Base-by-base conservation (phyloP, 1,140 invertebrate species). In the Bombus affinis region DNA sequence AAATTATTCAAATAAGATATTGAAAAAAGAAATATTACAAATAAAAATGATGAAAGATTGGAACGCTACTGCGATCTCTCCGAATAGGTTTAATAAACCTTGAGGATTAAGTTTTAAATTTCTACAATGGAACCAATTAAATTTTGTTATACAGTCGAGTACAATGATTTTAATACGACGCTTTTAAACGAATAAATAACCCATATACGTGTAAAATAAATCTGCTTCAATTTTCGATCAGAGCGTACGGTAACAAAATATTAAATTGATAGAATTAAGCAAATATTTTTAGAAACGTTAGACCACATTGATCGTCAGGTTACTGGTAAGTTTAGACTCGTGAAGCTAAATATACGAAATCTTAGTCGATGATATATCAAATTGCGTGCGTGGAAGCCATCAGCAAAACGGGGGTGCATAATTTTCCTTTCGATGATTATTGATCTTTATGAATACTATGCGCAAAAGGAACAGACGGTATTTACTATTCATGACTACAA, bases 341-440 rank as follows among this genome's bases (percentile, higher is more conserved):
- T 22, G 37, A 32, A 70, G 65, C 62, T 44, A 66, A 15, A 42
- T 13, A 9, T 80, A 80, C 65, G 78, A 80, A 80, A 80, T 44
- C 53, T 18, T 70, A 80, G 25, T 47, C 65, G 65, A 70, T 53
- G 32, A 37, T 39, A n/a, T 53, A 80, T 80, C 44, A 70, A 53
- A 70, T 80, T 80, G 66, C 78, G 44, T 79, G 42, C 25, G 18
- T 35, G 59, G 13, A 80, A 47, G 66, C 44, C 15, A 70, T 80
- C 44, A 28, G 35, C 65, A 22, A 35, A 32, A 65, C 32, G 9
- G 32, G 32, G 62, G 75, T 78, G 53, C 57, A 78, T 42, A 78
- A 78, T 78, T 65, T 32, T 18, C 59, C 10, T 42, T 22, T 22
- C 9, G 37, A 65, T 42, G 35, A 66, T 65, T 77, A 77, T 77